Base-by-base conservation (phyloP, 1,140 invertebrate genomes). In the Tetragnatha versicolor region DNA sequence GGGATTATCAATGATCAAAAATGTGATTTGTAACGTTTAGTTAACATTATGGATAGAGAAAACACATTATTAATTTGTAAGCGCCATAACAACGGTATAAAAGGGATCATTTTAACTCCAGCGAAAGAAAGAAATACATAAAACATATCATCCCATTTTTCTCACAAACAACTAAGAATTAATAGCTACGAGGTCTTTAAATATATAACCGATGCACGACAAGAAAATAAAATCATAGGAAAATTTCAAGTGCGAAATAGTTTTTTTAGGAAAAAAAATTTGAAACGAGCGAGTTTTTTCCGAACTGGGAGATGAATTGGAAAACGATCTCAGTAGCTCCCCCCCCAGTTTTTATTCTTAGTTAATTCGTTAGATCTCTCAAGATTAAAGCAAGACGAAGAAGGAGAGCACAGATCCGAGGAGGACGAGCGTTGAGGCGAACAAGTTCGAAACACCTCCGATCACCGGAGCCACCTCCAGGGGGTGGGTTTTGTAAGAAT, bases 401-500 rank as follows among this genome's bases (percentile, higher is more conserved):
- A 58, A n/a, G 35, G 35, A 33, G 29, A 33, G 29, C 14, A 20
- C 29, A 58, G 55, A 58, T 58, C 3, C 20, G 39, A 45, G 39
- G 3, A 60, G 53, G 17, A 58, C 27, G 31, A 42, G 2, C 42
- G 33, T 27, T 37, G 69, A 42, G n/a, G 69, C 12, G 3, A 45
- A 10, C 17, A 60, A n/a, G 12, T 20, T n/a, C 37, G 51, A 39
- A 60, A 37, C 51, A 42, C 65, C 47, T 14, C 35, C 47, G 9
- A 79, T 47, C 10, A 77, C 69, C 5, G 72, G 20, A 55, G 55
- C 73, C 31, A 37, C 45, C 12, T 80, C 20, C 10, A 80, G 33
- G 14, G 39, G 72, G 42, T 79, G 60, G 5, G 83, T 84, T 53
- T 66, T 80, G 22, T 78, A 45, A 22, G 31, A 39, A 9, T 80